Evolutionary conservation across 2,797 vertebrate species (phyloP).

Genomic region (Urosaurus nigricauda): DNA sequence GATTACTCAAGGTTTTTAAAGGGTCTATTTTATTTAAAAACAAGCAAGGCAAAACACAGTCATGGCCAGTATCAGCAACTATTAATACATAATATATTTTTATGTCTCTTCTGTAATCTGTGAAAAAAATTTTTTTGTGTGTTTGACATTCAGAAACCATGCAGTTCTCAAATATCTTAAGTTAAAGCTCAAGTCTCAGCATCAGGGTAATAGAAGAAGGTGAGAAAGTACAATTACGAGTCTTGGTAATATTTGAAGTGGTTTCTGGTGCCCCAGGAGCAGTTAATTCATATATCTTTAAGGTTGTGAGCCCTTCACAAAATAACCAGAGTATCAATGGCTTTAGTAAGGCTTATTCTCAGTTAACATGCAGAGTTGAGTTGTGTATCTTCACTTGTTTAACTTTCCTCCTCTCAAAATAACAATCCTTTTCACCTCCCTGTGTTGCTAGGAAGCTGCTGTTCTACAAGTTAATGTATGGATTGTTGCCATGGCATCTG

Average conservation of each 20-base stretch:
- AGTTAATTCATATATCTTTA: background rate
- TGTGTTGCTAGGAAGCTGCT: slow-evolving; percentile 8
- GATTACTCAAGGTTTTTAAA: no score
- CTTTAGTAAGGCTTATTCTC: background rate
- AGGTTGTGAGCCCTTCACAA: background rate
- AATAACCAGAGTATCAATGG: background rate
- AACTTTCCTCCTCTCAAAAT: background rate
- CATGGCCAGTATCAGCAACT: no score
- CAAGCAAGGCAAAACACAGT: no score
- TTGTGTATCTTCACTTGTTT: background rate
- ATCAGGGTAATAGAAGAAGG: background rate
- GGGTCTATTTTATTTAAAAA: no score
- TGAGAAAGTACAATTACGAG: background rate
- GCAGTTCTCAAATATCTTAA: background rate
- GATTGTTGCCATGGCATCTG: background rate
- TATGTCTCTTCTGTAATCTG: no score
- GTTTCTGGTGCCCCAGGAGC: no score
- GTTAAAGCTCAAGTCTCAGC: background rate
- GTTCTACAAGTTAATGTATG: background rate
- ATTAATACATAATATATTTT: no score
- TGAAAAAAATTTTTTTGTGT: background rate
- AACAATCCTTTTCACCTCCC: background rate
- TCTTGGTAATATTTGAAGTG: background rate
- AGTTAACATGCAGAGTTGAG: background rate
- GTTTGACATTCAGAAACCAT: background rate